Evolutionary conservation across 2,888 invertebrate genomes (phyloP).

Genomic region (Mesochorus sp.): DNA sequence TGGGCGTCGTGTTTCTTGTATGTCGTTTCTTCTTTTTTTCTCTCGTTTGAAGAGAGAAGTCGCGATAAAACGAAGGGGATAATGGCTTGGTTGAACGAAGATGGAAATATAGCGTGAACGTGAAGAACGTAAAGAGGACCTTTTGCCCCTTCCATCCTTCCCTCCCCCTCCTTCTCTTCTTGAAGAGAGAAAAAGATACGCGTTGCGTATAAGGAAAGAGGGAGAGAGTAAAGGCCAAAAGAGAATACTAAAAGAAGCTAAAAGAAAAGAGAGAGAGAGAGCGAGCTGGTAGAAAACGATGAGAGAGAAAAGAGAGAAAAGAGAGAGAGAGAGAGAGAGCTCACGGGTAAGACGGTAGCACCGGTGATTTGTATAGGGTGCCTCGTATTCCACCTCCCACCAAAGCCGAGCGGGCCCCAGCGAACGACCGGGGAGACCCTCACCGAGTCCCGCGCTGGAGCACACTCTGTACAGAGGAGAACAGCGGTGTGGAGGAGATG

Average conservation of each 20-base stretch:
- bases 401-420: conserved; percentile 62
- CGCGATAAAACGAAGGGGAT: conserved; percentile 54
- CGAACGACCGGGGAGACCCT: conserved; percentile 79
- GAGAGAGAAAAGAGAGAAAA: conserved; percentile 57
- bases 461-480: conserved; percentile 70
- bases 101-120: conserved; percentile 41
- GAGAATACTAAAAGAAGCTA: conserved; percentile 23
- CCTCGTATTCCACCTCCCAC: conserved; percentile 77
- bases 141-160: conserved; percentile 12
- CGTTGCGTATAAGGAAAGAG: conserved; percentile 42
- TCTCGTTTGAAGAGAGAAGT: conserved; percentile 26
- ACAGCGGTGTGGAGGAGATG: neutral
- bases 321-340: conserved; percentile 70
- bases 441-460: conserved; percentile 67
- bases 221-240: conserved; percentile 46
- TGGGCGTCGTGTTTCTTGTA: conserved; percentile 37
- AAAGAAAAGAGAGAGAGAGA: conserved; percentile 41
- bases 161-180: neutral
- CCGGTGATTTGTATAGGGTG: conserved; percentile 81
- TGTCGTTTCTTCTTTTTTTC: conserved; percentile 1
- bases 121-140: conserved; percentile 16
- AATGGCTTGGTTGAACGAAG: conserved; percentile 53
- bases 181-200: conserved; percentile 20
- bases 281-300: conserved; percentile 63
- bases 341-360: conserved; percentile 80